phyloP scores from a whole-genome alignment of 1,140 invertebrate species.

The Sarcophaga bullata region DNA sequence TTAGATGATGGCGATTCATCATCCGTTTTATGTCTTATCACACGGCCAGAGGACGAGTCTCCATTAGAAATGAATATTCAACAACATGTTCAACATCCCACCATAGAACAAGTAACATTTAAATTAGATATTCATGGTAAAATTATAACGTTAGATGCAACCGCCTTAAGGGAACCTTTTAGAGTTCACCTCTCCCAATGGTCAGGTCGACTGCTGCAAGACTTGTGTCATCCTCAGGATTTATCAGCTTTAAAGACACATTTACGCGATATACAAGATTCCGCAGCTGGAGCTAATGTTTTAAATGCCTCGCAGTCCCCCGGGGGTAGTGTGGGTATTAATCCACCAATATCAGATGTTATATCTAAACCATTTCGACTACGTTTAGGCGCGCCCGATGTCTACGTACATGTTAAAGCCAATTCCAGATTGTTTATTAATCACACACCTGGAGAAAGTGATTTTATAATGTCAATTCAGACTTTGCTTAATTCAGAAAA shows the following conservation, averaged over 20 bases:
- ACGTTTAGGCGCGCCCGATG: conserved; percentile 76
- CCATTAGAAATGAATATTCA: conserved; percentile 72
- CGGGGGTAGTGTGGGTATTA: conserved; percentile 42
- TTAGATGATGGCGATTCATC: conserved; percentile 76
- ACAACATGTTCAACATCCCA: conserved; percentile 67
- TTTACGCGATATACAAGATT: conserved; percentile 77
- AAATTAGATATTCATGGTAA: conserved; percentile 87
- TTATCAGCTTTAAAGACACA: conserved; percentile 77
- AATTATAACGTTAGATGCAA: conserved; percentile 82
- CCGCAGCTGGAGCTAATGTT: conserved; percentile 70
- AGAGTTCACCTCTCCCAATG: conserved; percentile 77
- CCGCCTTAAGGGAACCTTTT: conserved; percentile 73
- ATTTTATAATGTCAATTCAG: conserved; percentile 93
- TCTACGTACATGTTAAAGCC: conserved; percentile 86
- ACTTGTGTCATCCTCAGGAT: conserved; percentile 82
- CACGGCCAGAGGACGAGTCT: conserved; percentile 82
- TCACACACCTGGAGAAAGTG: conserved; percentile 75
- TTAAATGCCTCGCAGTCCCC: conserved; percentile 51
- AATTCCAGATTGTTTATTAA: conserved; percentile 87
- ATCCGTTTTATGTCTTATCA: conserved; percentile 78
- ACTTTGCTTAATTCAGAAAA: conserved; percentile 76
- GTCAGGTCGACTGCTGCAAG: conserved; percentile 69
- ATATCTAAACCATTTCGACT: conserved; percentile 80
- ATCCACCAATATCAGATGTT: conserved; percentile 54
- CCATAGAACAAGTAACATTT: conserved; percentile 89